Evolutionary conservation across 1,140 invertebrate genomes (phyloP), one percentile per base, ranked within the genome.

Genomic region (Drosophila tristis): DNA sequence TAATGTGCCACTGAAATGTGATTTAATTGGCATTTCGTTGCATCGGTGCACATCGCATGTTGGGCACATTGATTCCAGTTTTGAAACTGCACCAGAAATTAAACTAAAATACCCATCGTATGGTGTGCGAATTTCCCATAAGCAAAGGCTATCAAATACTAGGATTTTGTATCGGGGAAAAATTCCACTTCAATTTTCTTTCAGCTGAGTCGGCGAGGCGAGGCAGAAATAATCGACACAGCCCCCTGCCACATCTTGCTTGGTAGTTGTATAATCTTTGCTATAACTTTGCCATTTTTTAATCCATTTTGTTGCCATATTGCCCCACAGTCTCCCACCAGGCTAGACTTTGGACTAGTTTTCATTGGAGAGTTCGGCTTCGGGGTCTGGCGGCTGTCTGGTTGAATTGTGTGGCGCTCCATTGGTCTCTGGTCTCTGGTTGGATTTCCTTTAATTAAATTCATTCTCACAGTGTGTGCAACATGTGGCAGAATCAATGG

Each of bases 381-480:
- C 26, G 51, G 43, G 51, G 70, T 64, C 71, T 74, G 72, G 67
- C 45, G 31, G 45, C 51, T 70, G 67, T 70, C 72, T 74, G 47
- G 60, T 65, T 23, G 13, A 13, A 51, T 48, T 58, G 49, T 47
- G 60, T 71, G 78, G 84, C 82, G 84, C 82, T 87, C 84, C 82
- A 87, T 87, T 89, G 82, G 82, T 87, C 82, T 70, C 60, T 89
- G 82, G 82, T 87, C 82, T 70, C 60, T 55, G 62, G 48, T 58
- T 70, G 71, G 63, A 89, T 89, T 64, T 78, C 67, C 84, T 76
- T 87, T 87, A 87, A 87, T 87, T 87, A 87, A 87, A 89, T 89
- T 82, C 84, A 89, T 89, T 87, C 82, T 87, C 82, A 87, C 82
- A 87, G 82, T 87, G 78, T 87, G 82, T 87, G 84, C 82, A 87